These are phyloP conservation scores for Spheniscus mendiculus DNA, from an alignment of 2,113 vertebrate species.

Conservation along the genomic window DNA sequence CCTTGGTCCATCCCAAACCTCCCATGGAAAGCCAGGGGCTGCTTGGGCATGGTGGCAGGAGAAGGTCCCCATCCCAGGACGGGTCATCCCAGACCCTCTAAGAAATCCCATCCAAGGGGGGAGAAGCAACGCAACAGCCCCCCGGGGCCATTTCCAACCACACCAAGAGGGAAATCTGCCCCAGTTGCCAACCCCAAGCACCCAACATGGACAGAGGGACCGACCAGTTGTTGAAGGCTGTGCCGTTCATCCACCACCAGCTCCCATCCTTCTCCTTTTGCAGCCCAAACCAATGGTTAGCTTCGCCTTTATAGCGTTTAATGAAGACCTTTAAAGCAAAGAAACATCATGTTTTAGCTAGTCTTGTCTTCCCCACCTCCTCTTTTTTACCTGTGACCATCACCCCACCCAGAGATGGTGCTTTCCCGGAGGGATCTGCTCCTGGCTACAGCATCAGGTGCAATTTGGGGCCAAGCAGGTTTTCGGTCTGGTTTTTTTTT, in stretches of 20 bases:
- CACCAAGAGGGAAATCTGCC: not conserved
- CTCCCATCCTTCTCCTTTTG: not conserved
- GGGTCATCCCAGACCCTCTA: not conserved
- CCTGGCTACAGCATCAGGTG: not conserved
- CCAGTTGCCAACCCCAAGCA: not conserved
- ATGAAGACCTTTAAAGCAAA: not conserved
- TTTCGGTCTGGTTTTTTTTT: not conserved
- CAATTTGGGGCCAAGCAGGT: not conserved
- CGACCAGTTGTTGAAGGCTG: not conserved
- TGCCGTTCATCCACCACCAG: not conserved
- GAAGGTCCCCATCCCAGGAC: not conserved
- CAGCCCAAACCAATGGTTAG: not conserved
- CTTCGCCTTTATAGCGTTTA: not conserved
- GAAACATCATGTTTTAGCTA: rapidly evolving
- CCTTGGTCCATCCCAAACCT: not conserved
- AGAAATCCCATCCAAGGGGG: not conserved
- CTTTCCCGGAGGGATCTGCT: not conserved
- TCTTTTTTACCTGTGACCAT: not conserved
- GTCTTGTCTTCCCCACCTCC: too few species aligned
- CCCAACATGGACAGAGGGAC: not conserved
- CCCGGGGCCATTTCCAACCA: not conserved
- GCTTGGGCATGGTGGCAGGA: too few species aligned
- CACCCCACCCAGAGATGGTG: too few species aligned
- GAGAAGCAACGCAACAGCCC: too few species aligned
- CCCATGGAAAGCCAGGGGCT: not conserved